Conservation (phyloP, 2,797 vertebrate species). For the Chelidonichthys spinosus region DNA sequence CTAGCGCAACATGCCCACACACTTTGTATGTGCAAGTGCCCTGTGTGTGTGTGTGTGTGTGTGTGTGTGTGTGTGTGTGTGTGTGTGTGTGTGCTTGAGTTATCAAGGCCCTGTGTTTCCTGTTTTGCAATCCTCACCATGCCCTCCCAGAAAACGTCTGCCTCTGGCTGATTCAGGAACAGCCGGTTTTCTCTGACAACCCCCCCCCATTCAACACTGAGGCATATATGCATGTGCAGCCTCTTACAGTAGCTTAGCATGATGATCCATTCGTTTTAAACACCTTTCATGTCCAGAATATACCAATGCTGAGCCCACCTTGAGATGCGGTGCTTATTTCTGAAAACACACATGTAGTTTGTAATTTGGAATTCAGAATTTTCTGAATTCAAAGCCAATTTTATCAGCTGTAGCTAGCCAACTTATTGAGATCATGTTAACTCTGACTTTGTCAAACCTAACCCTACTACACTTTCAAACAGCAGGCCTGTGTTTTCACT, state of each 20-base stretch:
- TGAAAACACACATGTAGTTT: too few relatives aligned
- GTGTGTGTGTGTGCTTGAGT: constrained; percentile 34
- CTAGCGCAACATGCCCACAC: constrained; percentile 51
- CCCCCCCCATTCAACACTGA: constrained; percentile 2
- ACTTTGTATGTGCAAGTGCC: constrained; percentile 32
- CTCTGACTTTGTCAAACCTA: too few relatives aligned
- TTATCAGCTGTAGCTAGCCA: background rate
- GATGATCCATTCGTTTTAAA: background rate
- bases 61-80: constrained; percentile 4
- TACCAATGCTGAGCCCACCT: too few relatives aligned
- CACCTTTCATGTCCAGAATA: background rate
- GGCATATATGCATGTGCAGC: background rate
- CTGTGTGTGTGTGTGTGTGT: constrained; percentile 26
- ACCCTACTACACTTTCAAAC: background rate
- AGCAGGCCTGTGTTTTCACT: background rate
- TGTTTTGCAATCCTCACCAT: constrained; percentile 78
- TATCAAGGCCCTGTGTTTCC: constrained; percentile 80
- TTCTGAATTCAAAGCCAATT: too few relatives aligned
- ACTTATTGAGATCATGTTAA: background rate
- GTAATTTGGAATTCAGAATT: too few relatives aligned
- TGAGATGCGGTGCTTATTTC: too few relatives aligned
- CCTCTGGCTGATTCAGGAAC: constrained; percentile 65
- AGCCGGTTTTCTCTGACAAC: constrained; percentile 44
- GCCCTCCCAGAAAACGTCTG: constrained; percentile 69
- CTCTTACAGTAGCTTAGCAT: background rate